Evolutionary conservation across 2,797 vertebrate species (phyloP), one percentile per base, ranked within the genome.

Genomic region (Lutjanus argentimaculatus): DNA sequence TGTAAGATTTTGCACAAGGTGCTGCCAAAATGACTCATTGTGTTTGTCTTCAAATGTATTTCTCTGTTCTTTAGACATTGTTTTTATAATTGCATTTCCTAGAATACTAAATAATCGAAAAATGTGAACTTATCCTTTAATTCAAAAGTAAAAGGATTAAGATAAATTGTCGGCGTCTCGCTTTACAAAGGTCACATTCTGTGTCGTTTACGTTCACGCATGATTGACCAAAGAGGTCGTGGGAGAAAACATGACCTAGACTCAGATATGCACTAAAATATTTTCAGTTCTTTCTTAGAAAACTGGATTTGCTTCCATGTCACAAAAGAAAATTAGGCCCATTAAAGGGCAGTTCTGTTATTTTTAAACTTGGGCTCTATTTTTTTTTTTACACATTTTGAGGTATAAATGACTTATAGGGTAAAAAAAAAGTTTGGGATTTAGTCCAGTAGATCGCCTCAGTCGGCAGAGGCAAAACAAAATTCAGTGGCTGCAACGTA

Each of bases 171-270:
- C 30, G 0, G 49, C 7, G 21, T 57, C 53, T 65, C 67, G 64
- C 21, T 48, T 43, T 30, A 10, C 7, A 55, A 21, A 76, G 66
- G 68, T 85, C 74, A 75, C 49, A 72, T 55, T 74, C 71, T 79
- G 48, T 59, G 57, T 58, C 63, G 2, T 74, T 81, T n/a, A 22
- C 10, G 8, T 45, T 76, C 62, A 76, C 4, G 82, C 82, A 12
- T 80, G 81, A 66, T 8, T 68, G 81, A 79, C 21, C 43, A 66
- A 63, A 62, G 68, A 77, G 76, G 75, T 68, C 76, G 67, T 52
- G 73, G 64, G 77, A 36, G 72, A 81, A 56, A 70, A 72, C 21
- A 40, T 52, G 17, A 45, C 63, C 16, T 16, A 2, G 2, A 49
- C 57, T 36, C 61, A 9, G 48, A 79, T 67, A 40, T 19, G 6